Conservation (phyloP, 2,888 invertebrate genomes). For the Dermolepida albohirtum region DNA sequence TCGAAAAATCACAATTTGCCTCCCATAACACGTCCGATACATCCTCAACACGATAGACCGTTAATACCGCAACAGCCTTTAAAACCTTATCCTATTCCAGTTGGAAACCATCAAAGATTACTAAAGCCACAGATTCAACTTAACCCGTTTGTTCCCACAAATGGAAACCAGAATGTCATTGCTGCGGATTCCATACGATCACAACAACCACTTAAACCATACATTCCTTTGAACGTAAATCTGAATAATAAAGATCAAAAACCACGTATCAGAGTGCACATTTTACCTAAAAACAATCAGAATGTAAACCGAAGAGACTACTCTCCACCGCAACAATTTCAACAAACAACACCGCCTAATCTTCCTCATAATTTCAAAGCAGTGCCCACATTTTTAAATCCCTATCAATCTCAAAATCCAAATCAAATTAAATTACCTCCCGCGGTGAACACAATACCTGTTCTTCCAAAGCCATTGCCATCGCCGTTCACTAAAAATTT, state of each 20-base stretch:
- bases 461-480: conserved; percentile 28
- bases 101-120: conserved; percentile 42
- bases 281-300: neutral
- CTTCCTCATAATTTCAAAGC: conserved; percentile 18
- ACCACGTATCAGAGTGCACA: too few relatives aligned
- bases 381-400: neutral
- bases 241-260: too few relatives aligned
- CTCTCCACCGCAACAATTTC: neutral
- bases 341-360: conserved; percentile 11
- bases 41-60: conserved; percentile 28
- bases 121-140: conserved; percentile 31
- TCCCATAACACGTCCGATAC: conserved; percentile 34
- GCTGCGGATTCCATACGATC: too few relatives aligned
- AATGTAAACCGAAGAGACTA: conserved; percentile 14
- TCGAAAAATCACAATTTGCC: conserved; percentile 18
- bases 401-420: conserved; percentile 8
- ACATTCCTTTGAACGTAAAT: neutral
- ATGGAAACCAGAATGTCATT: too few relatives aligned
- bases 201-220: conserved; percentile 11
- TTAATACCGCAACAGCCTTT: conserved; percentile 16
- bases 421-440: neutral
- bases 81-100: conserved; percentile 38
- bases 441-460: neutral
- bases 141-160: neutral
- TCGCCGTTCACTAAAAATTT: conserved; percentile 24